Evolutionary conservation across 2,113 vertebrate genomes (phyloP), one percentile per base, ranked within the genome.

Genomic region (Irena cyanogastra): DNA sequence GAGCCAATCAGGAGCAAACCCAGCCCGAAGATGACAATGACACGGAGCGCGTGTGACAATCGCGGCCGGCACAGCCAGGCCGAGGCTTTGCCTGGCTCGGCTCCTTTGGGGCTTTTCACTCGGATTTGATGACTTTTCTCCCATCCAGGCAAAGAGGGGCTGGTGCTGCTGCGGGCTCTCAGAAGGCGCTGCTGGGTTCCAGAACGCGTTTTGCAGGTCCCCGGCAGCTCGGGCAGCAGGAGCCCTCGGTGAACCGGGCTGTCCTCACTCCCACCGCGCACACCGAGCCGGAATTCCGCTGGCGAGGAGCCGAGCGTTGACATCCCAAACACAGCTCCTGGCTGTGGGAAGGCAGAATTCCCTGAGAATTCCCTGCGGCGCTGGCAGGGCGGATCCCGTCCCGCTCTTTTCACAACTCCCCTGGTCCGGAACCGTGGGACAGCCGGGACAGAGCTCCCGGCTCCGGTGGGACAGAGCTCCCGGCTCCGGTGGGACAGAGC

Each of bases 1-100:
- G 49, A 96, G 94, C 89, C 94, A 80, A 72, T 10, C 87, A 7
- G 65, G 57, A 65, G 74, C 89, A 28, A 64, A 60, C 39, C 35
- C 44, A 37, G 94, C 68, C 33, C 6, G 49, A 13, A 8, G 84
- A 14, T 13, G 93, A 56, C 87, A 27, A 24, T 44, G 7, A 35
- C 76, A 31, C 6, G 41, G 68, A 80, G 31, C 11, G 20, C 1
- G 79, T 0, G 33, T 53, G 83, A 35, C 15, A 12, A 4, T 9
- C 12, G 2, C 22, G 31, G 63, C 24, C 53, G 19, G 37, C 33
- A 2, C 45, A 2, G 66, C 41, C 74, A 5, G 30, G 47, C 69
- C 3, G 54, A 0, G n/a, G 52, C 17, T 6, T 2, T 1, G 71
- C 86, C 54, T 7, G 4, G 2, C 20, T 63, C 6, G 14, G 28